phyloP scores from a whole-genome alignment of 2,113 vertebrate species.

The Mesocricetus auratus region DNA sequence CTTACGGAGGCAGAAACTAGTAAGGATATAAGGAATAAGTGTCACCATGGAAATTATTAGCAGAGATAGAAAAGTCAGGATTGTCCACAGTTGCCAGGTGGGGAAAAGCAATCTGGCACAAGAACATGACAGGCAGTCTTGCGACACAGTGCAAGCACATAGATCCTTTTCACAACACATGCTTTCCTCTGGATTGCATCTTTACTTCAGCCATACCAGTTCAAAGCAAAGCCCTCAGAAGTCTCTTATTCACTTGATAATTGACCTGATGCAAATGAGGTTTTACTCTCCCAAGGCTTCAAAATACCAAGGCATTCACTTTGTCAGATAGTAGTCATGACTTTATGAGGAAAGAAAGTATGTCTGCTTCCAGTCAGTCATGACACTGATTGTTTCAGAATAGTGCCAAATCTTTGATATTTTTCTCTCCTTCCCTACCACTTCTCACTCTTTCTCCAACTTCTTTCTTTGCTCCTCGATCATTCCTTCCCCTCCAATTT shows the following conservation, averaged over 20 bases:
- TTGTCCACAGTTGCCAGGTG: background rate
- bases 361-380: background rate
- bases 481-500: background rate
- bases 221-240: background rate
- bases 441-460: background rate
- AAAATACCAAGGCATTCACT: background rate
- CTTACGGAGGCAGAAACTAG: background rate
- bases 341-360: background rate
- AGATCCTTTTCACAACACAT: background rate
- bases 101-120: background rate
- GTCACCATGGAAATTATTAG: background rate
- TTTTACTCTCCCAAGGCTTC: background rate
- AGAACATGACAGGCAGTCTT: background rate
- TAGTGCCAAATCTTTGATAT: background rate
- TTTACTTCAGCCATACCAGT: background rate
- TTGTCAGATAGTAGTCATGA: background rate
- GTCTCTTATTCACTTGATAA: background rate
- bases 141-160: background rate
- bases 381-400: background rate
- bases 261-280: background rate
- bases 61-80: background rate
- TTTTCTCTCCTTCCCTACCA: background rate
- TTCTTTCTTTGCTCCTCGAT: background rate
- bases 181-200: background rate
- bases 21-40: background rate